phyloP scores from a whole-genome alignment of 2,113 vertebrate species.

The Lethenteron reissneri region DNA sequence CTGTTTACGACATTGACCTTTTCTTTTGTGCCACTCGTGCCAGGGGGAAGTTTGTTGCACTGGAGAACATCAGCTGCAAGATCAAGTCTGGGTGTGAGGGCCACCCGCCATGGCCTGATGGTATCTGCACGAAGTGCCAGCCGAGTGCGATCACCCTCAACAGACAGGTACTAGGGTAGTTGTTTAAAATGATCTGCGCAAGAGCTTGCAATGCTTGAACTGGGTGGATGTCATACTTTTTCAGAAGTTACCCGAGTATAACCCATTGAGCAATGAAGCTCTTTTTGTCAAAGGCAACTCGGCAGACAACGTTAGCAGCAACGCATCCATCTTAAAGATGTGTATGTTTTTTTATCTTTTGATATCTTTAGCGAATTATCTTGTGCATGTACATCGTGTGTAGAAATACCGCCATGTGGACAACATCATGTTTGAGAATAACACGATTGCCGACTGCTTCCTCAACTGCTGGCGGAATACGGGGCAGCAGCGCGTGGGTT shows the following conservation, averaged over 20 bases:
- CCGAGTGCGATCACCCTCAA: slow-evolving; percentile 92
- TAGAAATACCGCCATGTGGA: slow-evolving; percentile 98
- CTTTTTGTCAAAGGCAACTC: no score
- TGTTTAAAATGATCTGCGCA: no score
- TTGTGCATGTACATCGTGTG: slow-evolving; percentile 2
- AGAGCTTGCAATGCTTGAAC: no score
- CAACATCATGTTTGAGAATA: slow-evolving; percentile 99
- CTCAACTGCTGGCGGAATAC: slow-evolving; percentile 98
- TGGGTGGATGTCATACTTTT: no score
- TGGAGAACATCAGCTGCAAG: slow-evolving; percentile 99
- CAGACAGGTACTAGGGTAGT: slow-evolving; percentile 38
- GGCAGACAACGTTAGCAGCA: no score
- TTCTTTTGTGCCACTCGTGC: slow-evolving; percentile 2
- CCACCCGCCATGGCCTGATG: slow-evolving; percentile 85
- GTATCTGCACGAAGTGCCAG: slow-evolving; percentile 96
- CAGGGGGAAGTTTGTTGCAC: slow-evolving; percentile 86
- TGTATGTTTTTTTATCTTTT: no score
- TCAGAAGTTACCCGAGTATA: no score
- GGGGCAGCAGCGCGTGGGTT: slow-evolving; percentile 73
- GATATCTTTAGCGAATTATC: no score
- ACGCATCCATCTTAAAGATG: no score
- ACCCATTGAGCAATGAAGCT: no score
- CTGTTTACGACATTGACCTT: background rate
- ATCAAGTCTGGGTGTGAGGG: slow-evolving; percentile 92
- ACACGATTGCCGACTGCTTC: slow-evolving; percentile 92